Percentiles rank a stretch among this genome's conserved stretches.
Evolutionary conservation across 2,113 vertebrate species (phyloP).

Genomic region (Charadrius vociferus): DNA sequence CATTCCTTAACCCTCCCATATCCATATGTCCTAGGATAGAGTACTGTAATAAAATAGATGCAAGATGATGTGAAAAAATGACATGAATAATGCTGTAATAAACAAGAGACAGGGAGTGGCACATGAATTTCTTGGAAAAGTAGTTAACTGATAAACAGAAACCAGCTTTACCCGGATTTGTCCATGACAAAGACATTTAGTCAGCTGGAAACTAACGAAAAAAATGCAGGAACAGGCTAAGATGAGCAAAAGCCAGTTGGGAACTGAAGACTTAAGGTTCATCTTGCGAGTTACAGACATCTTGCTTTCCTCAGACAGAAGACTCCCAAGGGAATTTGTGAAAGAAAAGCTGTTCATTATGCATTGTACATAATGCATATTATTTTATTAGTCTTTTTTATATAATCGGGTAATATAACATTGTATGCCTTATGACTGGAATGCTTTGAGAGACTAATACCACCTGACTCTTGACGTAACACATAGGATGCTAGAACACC

Average conservation of each 20-base stretch:
- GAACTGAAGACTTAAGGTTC: neutral
- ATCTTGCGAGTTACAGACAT: neutral
- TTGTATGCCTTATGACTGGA: neutral
- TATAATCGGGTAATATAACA: neutral
- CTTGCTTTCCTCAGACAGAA: neutral
- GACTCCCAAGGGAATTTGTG: neutral
- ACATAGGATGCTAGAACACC: neutral
- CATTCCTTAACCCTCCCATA: neutral
- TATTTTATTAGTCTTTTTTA: neutral
- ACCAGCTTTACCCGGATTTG: neutral
- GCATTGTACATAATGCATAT: neutral
- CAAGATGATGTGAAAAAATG: neutral
- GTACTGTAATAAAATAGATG: neutral
- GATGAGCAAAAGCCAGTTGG: neutral
- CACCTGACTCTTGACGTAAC: neutral
- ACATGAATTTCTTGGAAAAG: neutral
- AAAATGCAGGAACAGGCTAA: neutral
- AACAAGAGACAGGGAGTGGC: neutral
- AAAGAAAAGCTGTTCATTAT: neutral
- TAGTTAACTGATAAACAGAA: neutral
- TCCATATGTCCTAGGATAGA: neutral
- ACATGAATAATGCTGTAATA: neutral
- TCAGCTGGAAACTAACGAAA: neutral
- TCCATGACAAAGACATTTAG: neutral
- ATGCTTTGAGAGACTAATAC: neutral